Evolutionary conservation across 2,113 vertebrate genomes (phyloP).

Genomic region (Lepus americanus): DNA sequence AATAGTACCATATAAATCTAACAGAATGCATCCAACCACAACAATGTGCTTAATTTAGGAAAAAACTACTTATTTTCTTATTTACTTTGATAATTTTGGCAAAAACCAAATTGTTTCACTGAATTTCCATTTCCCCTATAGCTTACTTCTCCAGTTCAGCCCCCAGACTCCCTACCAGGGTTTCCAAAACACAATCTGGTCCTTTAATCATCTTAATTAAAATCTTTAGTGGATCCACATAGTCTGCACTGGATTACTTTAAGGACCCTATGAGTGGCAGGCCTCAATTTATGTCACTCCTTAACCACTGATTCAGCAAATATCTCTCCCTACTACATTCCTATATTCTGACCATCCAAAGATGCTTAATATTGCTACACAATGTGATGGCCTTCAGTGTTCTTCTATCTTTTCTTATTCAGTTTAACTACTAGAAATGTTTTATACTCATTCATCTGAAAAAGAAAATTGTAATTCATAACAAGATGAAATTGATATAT

Average conservation of each 20-base stretch:
- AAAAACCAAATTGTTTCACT: conserved; percentile 15
- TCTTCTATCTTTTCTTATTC: not conserved
- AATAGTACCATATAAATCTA: conserved; percentile 28
- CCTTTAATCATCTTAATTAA: conserved; percentile 50
- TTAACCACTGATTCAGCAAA: not conserved
- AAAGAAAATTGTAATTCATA: not conserved
- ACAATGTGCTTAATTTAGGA: not conserved
- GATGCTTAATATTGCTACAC: not conserved
- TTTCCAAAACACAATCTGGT: conserved; percentile 28
- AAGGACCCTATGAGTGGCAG: not conserved
- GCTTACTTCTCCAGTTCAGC: not conserved
- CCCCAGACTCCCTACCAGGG: not conserved
- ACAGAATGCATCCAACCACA: not conserved
- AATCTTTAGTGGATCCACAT: not conserved
- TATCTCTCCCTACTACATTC: not conserved
- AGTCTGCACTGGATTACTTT: not conserved
- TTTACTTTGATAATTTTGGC: conserved; percentile 30
- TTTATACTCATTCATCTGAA: not conserved
- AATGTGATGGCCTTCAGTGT: not conserved
- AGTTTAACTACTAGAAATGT: not conserved
- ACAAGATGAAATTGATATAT: not conserved
- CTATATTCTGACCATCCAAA: not conserved
- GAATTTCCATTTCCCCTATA: not conserved
- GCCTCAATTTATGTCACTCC: not conserved
- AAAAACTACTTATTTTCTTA: conserved; percentile 22